A percentile compares a stretch with the other conserved stretches of the same genome.
phyloP scores from a whole-genome alignment of 1,140 invertebrate species.

The Whitmania pigra region DNA sequence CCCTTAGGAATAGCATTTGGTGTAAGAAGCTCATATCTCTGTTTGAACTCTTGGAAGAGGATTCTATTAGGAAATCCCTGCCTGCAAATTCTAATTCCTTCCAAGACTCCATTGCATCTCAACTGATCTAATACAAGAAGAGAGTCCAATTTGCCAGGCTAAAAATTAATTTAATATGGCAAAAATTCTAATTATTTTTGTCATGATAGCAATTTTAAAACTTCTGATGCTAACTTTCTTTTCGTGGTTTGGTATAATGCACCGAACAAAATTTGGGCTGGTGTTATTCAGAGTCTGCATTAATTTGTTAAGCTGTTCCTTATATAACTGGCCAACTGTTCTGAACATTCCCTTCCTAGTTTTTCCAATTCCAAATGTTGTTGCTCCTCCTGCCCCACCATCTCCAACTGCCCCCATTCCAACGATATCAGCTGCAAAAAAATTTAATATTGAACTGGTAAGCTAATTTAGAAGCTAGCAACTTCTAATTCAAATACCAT shows the following conservation, averaged over 20 bases:
- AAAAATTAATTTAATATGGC: neutral
- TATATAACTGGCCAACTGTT: slow-evolving; percentile 95
- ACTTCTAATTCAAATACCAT: slow-evolving; percentile 48
- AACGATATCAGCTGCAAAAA: slow-evolving; percentile 72
- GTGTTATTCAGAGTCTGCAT: slow-evolving; percentile 95
- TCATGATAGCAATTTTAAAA: neutral
- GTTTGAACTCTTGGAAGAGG: slow-evolving; percentile 61
- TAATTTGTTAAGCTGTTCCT: slow-evolving; percentile 89
- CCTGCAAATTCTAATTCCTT: slow-evolving; percentile 96
- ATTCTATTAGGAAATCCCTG: slow-evolving; percentile 90
- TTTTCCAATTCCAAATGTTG: slow-evolving; percentile 64
- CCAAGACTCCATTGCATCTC: slow-evolving; percentile 94
- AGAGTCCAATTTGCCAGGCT: slow-evolving; percentile 92
- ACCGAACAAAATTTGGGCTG: slow-evolving; percentile 97
- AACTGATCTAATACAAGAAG: slow-evolving; percentile 88
- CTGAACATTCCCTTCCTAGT: slow-evolving; percentile 65
- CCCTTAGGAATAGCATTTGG: slow-evolving; percentile 96
- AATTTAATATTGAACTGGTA: neutral
- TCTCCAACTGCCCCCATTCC: slow-evolving; percentile 91
- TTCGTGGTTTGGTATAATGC: slow-evolving; percentile 99
- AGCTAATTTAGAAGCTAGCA: neutral
- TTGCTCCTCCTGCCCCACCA: slow-evolving; percentile 34
- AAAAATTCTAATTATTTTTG: neutral
- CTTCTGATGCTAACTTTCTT: slow-evolving; percentile 53
- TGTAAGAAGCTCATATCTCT: slow-evolving; percentile 80